These are phyloP conservation scores for Aporophyla nigra DNA, from an alignment of 2,888 invertebrate species.

Conservation along the genomic window DNA sequence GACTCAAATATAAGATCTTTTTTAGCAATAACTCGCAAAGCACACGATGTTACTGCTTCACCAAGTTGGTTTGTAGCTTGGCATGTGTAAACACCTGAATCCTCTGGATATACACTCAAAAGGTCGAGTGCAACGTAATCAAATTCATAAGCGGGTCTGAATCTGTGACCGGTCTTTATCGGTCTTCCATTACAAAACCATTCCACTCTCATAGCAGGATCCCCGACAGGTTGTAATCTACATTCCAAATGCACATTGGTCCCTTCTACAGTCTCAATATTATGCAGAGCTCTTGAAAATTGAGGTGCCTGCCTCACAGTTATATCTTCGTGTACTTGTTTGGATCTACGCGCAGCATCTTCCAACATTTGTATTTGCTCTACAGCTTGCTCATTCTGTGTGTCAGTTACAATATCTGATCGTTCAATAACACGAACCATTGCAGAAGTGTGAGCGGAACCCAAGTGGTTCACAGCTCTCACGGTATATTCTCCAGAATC, in stretches of 20 bases:
- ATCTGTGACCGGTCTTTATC: conserved; percentile 97
- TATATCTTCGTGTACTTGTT: conserved; percentile 94
- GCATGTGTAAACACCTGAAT: conserved; percentile 98
- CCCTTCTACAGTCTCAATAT: conserved; percentile 97
- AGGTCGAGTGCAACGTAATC: conserved; percentile 99
- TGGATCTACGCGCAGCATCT: conserved; percentile 93
- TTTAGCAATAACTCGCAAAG: conserved; percentile 96
- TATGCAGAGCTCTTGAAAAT: conserved; percentile 96
- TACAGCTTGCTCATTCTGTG: conserved; percentile 97
- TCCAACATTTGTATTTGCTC: conserved; percentile 98
- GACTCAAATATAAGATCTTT: conserved; percentile 97
- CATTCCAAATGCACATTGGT: conserved; percentile 98
- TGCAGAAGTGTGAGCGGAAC: conserved; percentile 97
- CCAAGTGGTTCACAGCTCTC: conserved; percentile 97
- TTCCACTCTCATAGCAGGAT: conserved; percentile 97
- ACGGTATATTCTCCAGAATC: conserved; percentile 99
- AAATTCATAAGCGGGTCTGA: conserved; percentile 98
- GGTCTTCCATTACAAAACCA: conserved; percentile 99
- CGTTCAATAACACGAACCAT: conserved; percentile 96
- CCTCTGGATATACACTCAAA: conserved; percentile 98
- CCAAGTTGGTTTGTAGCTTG: conserved; percentile 98
- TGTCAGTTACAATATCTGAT: conserved; percentile 96
- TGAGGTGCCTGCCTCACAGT: conserved; percentile 96
- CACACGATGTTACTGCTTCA: conserved; percentile 98
- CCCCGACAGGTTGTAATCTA: conserved; percentile 97